Percentiles rank a stretch among this genome's conserved stretches.
Conservation (phyloP, 2,113 vertebrate species). For the Rallus limicola region DNA sequence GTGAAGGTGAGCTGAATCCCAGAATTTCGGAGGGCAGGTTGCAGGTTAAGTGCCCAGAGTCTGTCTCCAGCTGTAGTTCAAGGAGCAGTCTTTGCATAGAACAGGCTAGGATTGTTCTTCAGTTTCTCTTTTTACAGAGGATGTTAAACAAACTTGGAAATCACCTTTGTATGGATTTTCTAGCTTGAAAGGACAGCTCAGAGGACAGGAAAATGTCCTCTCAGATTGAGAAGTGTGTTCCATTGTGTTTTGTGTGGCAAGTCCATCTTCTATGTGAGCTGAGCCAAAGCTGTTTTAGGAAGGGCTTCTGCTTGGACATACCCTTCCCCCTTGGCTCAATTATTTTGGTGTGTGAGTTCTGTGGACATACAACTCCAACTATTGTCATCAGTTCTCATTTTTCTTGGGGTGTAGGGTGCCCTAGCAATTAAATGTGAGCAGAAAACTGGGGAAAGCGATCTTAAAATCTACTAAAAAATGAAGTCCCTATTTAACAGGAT, state of each 20-base stretch:
- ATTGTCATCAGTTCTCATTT: background rate
- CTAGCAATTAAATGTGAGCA: background rate
- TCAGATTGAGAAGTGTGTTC: background rate
- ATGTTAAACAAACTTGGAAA: background rate
- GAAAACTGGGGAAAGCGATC: background rate
- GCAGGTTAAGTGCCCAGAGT: background rate
- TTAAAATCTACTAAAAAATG: background rate
- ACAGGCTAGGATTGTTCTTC: background rate
- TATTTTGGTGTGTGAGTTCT: background rate
- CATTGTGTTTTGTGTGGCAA: background rate
- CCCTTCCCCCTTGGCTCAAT: background rate
- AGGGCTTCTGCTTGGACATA: background rate
- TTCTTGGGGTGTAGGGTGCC: background rate
- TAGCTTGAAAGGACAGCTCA: background rate
- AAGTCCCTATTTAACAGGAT: background rate
- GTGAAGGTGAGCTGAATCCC: background rate
- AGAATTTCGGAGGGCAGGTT: background rate
- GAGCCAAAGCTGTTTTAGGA: background rate
- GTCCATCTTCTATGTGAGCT: background rate
- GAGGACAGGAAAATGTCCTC: background rate
- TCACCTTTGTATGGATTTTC: background rate
- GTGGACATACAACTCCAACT: accelerated
- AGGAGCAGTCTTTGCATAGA: background rate
- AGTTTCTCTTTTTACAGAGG: background rate
- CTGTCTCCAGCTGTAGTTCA: background rate